phyloP scores from a whole-genome alignment of 1,140 invertebrate genomes.

The Acyrthosiphon pisum region DNA sequence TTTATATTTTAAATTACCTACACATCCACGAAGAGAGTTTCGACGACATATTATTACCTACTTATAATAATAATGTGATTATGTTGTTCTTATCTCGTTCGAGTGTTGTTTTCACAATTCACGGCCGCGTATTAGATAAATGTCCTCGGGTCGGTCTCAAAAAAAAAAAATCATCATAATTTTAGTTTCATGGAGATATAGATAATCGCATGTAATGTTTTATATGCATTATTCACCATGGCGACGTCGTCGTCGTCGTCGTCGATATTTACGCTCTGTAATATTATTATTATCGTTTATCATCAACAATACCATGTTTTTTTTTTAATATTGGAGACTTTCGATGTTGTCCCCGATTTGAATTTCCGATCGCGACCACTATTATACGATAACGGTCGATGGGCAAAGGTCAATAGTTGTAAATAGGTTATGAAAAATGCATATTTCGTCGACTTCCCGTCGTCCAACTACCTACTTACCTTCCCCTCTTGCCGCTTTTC shows the following conservation, averaged over 20 bases:
- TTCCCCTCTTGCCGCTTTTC: not conserved
- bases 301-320: not conserved
- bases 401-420: not conserved
- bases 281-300: not conserved
- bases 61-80: not conserved
- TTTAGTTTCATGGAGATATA: constrained; percentile 7
- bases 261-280: not conserved
- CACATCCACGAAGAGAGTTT: not conserved
- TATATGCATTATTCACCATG: constrained; percentile 13
- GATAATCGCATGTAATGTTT: not conserved
- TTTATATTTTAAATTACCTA: not conserved
- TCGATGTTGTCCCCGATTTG: not conserved
- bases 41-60: constrained; percentile 19
- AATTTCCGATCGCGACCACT: not conserved
- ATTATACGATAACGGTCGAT: not conserved
- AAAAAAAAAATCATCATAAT: constrained; percentile 16
- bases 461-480: not conserved
- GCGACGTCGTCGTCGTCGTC: not conserved
- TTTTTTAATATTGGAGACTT: not conserved
- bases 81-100: constrained; percentile 38
- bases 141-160: not conserved
- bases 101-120: constrained; percentile 37
- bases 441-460: not conserved
- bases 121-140: constrained; percentile 35
- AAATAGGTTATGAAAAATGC: not conserved